Conservation (phyloP, 2,888 invertebrate genomes). For the Adelphocoris suturalis region DNA sequence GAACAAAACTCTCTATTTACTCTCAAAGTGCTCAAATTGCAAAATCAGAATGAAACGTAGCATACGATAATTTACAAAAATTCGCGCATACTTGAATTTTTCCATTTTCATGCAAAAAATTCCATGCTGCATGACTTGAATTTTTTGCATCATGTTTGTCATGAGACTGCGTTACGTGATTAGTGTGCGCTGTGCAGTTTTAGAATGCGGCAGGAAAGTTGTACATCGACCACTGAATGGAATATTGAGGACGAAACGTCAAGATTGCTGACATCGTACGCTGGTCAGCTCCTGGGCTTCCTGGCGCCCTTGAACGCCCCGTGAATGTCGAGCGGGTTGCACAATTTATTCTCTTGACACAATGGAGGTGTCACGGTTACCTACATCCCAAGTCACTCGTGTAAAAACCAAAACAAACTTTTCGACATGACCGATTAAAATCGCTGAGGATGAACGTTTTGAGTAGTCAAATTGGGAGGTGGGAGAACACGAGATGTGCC, state of each 20-base stretch:
- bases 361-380: slow-evolving; percentile 28
- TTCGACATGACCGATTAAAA: background rate
- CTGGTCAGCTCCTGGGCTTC: slow-evolving; percentile 22
- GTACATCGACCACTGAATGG: background rate
- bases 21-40: too few species aligned
- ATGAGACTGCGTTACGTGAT: too few species aligned
- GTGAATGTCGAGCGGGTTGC: slow-evolving; percentile 30
- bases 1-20: too few species aligned
- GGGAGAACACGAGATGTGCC: background rate
- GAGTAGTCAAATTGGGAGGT: background rate
- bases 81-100: too few species aligned
- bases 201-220: slow-evolving; percentile 20
- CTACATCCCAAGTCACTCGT: background rate
- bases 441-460: background rate
- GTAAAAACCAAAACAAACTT: slow-evolving; percentile 1
- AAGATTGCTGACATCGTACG: slow-evolving; percentile 36
- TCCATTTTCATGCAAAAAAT: too few species aligned
- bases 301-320: slow-evolving; percentile 44
- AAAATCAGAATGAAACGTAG: too few species aligned
- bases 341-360: background rate
- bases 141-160: too few species aligned
- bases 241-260: slow-evolving; percentile 8
- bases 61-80: too few species aligned
- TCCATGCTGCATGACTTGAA: too few species aligned
- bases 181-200: too few species aligned